Conservation (phyloP, 1,140 invertebrate species). For the Drosophila navojoa region DNA sequence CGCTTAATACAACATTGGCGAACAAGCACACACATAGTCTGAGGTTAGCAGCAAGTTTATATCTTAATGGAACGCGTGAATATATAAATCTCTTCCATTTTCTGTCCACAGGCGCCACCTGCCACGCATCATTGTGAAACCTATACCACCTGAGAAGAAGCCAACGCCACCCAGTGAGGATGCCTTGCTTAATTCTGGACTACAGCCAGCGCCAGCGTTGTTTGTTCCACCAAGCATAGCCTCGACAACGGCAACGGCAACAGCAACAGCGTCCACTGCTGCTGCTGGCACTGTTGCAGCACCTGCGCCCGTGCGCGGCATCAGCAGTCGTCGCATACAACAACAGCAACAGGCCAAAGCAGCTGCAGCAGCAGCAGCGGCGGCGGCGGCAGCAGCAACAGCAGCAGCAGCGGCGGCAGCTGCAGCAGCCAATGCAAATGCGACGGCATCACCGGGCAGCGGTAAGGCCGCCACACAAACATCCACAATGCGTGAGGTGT, state of each 20-base stretch:
- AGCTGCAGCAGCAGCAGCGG: conserved; percentile 62
- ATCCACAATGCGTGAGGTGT: conserved; percentile 93
- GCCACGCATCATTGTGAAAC: conserved; percentile 82
- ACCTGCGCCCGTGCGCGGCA: conserved; percentile 56
- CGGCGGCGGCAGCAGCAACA: conserved; percentile 30
- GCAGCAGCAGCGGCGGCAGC: conserved; percentile 53
- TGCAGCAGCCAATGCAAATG: conserved; percentile 52
- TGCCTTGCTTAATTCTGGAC: conserved; percentile 24
- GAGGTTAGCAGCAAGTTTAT: conserved; percentile 45
- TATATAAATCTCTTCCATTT: neutral
- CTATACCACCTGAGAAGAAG: conserved; percentile 82
- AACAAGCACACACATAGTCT: conserved; percentile 80
- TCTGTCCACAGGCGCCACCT: conserved; percentile 67
- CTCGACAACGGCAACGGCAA: neutral
- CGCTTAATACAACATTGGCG: conserved; percentile 39
- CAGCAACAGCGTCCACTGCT: no score
- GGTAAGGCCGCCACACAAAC: conserved; percentile 79
- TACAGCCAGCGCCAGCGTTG: conserved; percentile 23
- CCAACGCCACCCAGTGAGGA: conserved; percentile 54
- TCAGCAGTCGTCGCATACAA: conserved; percentile 78
- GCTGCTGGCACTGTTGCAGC: conserved; percentile 18
- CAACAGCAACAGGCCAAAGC: conserved; percentile 78
- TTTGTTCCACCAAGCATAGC: conserved; percentile 16
- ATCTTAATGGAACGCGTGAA: neutral
- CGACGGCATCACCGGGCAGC: conserved; percentile 37